Evolutionary conservation across 2,888 invertebrate genomes (phyloP).

Genomic region (Argyresthia albistria): DNA sequence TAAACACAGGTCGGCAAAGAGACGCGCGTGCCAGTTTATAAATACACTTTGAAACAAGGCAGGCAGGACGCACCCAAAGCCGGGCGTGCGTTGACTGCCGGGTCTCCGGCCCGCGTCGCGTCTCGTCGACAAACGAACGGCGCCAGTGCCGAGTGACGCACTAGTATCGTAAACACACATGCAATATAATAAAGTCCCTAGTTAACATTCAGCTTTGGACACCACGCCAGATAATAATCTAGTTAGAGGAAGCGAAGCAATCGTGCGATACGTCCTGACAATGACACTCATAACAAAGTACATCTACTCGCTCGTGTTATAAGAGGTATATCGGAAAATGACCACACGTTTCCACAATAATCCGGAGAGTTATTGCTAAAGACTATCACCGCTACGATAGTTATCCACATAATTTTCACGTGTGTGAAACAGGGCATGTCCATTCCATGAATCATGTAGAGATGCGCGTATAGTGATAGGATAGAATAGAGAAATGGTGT

Average conservation of each 20-base stretch:
- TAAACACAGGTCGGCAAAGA: slow-evolving; percentile 31
- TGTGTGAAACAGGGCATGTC: slow-evolving; percentile 3
- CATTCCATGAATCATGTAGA: not conserved
- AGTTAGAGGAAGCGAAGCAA: no score
- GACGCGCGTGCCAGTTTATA: slow-evolving; percentile 50
- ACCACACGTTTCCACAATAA: no score
- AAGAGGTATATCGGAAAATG: no score
- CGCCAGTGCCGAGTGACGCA: slow-evolving; percentile 40
- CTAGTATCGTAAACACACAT: slow-evolving; percentile 39
- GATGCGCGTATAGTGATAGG: not conserved
- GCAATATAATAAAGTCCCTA: slow-evolving; percentile 29
- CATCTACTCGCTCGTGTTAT: no score
- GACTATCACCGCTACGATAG: no score
- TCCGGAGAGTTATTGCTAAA: no score
- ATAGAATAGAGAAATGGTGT: not conserved
- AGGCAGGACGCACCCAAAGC: slow-evolving; percentile 58
- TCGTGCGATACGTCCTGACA: no score
- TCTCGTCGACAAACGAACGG: not conserved
- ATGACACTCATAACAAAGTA: no score
- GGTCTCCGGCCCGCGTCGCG: not conserved
- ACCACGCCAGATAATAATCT: slow-evolving; percentile 9
- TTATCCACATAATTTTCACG: not conserved
- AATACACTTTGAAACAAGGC: slow-evolving; percentile 32
- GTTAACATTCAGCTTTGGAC: slow-evolving; percentile 40
- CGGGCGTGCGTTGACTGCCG: slow-evolving; percentile 36